Evolutionary conservation across 1,140 invertebrate genomes (phyloP), one percentile per base, ranked within the genome.

Genomic region (Sipha flava): DNA sequence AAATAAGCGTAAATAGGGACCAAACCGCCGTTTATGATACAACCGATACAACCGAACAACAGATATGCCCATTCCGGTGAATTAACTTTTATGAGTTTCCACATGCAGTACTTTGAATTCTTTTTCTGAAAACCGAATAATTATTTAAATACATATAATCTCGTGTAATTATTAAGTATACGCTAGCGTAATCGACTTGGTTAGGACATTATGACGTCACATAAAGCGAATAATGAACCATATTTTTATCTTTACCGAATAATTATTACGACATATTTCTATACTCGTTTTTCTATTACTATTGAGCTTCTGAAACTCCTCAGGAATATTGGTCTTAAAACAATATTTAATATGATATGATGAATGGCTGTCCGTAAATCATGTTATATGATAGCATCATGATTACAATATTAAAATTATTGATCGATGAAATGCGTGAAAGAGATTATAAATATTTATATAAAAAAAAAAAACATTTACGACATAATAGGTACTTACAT

Each of bases 1-100:
- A 95, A 86, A 57, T 95, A 86, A 1, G 93, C 91, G 84, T 94
- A 92, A 1, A 91, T 83, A 1, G 94, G 94, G 86, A 93, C 91
- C 47, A 90, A 87, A 73, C 88, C 88, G 3, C 94, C 94, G 82
- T 89, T 90, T 10, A 94, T 83, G 0, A 90, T 81, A 0, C 92
- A 90, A 18, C 89, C 89, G 1, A 93, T 75, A 80, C 90, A 88
- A 3, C 92, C 94, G 1, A 90, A 80, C 5, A 89, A 81, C 16
- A 95, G 88, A 26, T 89, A 89, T 16, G 86, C 86, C 92, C 91
- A 94, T 85, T 95, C 94, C 0, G 90, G 89, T 18, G 85, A 82
- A 84, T 93, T 95, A 45, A 92, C 84, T 80, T 86, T 87, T 7
- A 94, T 82, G 12, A 94, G 87, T 80, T 88, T 83, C 34, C 79